Evolutionary conservation across 1,140 invertebrate species (phyloP).

Genomic region (Thalassaphorura encarpata): DNA sequence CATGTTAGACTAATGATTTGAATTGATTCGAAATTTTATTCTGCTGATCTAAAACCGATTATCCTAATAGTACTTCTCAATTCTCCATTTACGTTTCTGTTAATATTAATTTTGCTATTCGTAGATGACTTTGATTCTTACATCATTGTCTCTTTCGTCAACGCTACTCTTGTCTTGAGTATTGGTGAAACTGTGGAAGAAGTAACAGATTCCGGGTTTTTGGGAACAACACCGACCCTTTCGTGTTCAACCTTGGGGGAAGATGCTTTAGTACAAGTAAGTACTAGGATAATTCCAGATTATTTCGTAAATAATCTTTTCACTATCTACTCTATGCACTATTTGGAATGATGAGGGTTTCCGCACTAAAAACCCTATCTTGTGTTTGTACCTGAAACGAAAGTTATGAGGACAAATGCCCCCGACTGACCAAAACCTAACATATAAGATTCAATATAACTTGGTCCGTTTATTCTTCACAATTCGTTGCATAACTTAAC

Average conservation of each 20-base stretch:
- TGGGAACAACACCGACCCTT: slow-evolving; percentile 95
- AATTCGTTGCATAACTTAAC: too few relatives aligned
- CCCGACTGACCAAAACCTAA: slow-evolving; percentile 1
- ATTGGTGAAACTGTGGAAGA: slow-evolving; percentile 99
- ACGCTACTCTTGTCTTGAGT: slow-evolving; percentile 96
- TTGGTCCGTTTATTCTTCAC: too few relatives aligned
- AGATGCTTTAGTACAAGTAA: slow-evolving; percentile 91
- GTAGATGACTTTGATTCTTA: slow-evolving; percentile 97
- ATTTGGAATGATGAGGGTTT: slow-evolving; percentile 10
- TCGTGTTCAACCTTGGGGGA: slow-evolving; percentile 94
- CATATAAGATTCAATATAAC: neutral
- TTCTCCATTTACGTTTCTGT: neutral
- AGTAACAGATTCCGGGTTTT: slow-evolving; percentile 98
- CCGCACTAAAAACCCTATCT: neutral
- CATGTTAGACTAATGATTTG: slow-evolving; percentile 33
- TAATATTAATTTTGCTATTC: slow-evolving; percentile 39
- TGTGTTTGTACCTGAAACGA: slow-evolving; percentile 4
- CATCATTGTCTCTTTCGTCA: slow-evolving; percentile 99
- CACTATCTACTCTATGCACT: neutral
- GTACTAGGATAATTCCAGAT: too few relatives aligned
- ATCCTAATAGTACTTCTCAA: neutral
- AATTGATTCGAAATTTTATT: slow-evolving; percentile 21
- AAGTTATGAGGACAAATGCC: slow-evolving; percentile 15
- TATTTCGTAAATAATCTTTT: too few relatives aligned
- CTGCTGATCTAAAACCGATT: slow-evolving; percentile 18